Base-by-base conservation (phyloP, 2,113 vertebrate species). In the Chloebia gouldiae region DNA sequence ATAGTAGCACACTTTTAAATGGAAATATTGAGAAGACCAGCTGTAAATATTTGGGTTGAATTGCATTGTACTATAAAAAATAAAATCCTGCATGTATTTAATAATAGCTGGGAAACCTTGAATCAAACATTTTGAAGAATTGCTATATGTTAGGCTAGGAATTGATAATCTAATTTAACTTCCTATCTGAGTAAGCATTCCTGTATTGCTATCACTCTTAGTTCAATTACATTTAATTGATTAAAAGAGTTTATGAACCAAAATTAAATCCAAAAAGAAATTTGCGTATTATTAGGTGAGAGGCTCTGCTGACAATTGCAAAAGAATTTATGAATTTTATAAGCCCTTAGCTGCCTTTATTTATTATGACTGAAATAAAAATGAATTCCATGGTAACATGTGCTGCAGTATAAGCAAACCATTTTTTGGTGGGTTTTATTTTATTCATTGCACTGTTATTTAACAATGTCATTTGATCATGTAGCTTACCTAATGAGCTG, bases 351-450 rank as follows among this genome's bases (percentile, higher is more conserved):
- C 69, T 71, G 19, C 51, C 28, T 37, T 44, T 70, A 17, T 81
- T 90, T 83, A 70, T 90, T 92, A 75, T 83, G 64, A 66, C 76
- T 86, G 51, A 88, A 84, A 93, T 73, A 73, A 73, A 92, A 86
- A 77, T 56, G 0, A 63, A 63, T 88, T 86, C 56, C 22, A 39
- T 61, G 23, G 53, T 90, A 86, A 73, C 23, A 15, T 56, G 17
- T 40, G 45, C 45, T 90, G 35, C 71, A 86, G 33, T 66, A 80
- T 51, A 83, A 90, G 13, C 25, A 83, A 90, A 42, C 2, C 2
- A 42, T 54, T 80, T 84, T 33, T 61, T 56, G 42, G 37, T 53
- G 15, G 11, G 11, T 42, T 94, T 82, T 91, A 61, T 69, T 95
- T 89, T 82, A 47, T 79, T 91, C 63, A 91, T 81, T 3, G 1